A percentile compares a stretch with the other conserved stretches of the same genome.
phyloP scores from a whole-genome alignment of 2,113 vertebrate genomes.

The Platysteira castanea region DNA sequence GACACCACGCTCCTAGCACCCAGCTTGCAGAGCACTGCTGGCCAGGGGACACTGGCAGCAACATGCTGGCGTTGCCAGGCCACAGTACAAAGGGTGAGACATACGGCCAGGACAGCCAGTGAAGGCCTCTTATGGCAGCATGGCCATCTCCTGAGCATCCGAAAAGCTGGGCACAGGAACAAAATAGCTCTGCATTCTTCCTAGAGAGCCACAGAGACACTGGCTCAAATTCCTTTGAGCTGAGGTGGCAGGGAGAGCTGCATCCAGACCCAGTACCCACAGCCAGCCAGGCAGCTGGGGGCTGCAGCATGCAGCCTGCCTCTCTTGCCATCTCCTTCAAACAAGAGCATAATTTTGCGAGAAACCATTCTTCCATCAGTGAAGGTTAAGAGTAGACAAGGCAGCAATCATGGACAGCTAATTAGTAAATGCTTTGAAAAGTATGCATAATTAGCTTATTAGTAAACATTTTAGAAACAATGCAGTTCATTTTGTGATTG shows the following conservation, averaged over 20 bases:
- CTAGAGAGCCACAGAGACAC: not conserved
- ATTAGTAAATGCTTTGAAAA: conserved; percentile 51
- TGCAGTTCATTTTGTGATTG: conserved; percentile 36
- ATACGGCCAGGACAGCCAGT: rapidly evolving
- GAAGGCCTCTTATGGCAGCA: not conserved
- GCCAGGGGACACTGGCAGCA: not conserved
- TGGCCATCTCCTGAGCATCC: not conserved
- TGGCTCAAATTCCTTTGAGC: not conserved
- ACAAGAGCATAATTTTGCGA: not conserved
- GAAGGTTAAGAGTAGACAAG: conserved; percentile 63
- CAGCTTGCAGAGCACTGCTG: rapidly evolving
- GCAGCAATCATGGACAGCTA: conserved; percentile 55
- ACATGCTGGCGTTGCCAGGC: not conserved
- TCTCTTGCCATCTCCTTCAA: not conserved
- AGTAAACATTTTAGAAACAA: conserved; percentile 46
- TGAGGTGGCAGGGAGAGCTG: not conserved
- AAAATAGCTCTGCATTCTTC: not conserved
- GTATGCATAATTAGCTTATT: conserved; percentile 36
- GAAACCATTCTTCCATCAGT: conserved; percentile 5
- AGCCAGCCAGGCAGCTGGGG: not conserved
- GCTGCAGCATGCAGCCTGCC: not conserved
- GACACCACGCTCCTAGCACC: rapidly evolving
- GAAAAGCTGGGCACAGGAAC: not conserved
- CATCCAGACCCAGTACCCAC: not conserved
- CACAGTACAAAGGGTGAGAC: not conserved